Evolutionary conservation across 2,888 invertebrate genomes (phyloP), one percentile per base, ranked within the genome.

Genomic region (Erebia palarica): DNA sequence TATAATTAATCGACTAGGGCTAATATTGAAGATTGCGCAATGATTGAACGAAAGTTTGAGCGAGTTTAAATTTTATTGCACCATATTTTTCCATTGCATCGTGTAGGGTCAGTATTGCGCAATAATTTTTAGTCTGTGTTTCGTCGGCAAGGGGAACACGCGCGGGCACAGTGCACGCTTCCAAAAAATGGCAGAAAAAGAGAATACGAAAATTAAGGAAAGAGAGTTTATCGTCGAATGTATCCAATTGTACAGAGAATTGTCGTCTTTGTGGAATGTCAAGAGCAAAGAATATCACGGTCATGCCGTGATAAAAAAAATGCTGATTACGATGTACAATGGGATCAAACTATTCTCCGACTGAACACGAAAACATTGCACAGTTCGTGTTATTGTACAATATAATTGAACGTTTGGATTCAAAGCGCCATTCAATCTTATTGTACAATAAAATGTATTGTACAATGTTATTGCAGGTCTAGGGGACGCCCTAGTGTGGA

Each of bases 241-340:
- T 58, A 65, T 73, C 36, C 61, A 47, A 18, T 57, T 61, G n/a
- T 65, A 70, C 51, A 66, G 75, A 69, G 72, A 72, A 65, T 74
- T 75, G 61, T 70, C 74, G 63, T 70, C 73, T 71, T 55, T 78
- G 71, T 77, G 78, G 76, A 77, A 77, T 71, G 69, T 75, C 68
- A 77, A 77, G 65, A 78, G 76, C 61, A 77, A 77, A 75, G 69
- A 71, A 61, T 76, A 78, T 69, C 75, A 77, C 65, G 71, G 76
- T n/a, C n/a, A n/a, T n/a, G n/a, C 64, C 75, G 77, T 49, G 69
- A 72, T 42, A 72, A 72, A 71, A 75, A 74, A 64, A 75, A 68
- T 44, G 49, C 55, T 44, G 77, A 68, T 70, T 75, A 78, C 68
- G 70, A 76, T 55, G 65, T 55, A 65, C 44, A 44, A n/a, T 4